Evolutionary conservation across 2,113 vertebrate genomes (phyloP), one percentile per base, ranked within the genome.

Genomic region (Mesembrinibis cayennensis): DNA sequence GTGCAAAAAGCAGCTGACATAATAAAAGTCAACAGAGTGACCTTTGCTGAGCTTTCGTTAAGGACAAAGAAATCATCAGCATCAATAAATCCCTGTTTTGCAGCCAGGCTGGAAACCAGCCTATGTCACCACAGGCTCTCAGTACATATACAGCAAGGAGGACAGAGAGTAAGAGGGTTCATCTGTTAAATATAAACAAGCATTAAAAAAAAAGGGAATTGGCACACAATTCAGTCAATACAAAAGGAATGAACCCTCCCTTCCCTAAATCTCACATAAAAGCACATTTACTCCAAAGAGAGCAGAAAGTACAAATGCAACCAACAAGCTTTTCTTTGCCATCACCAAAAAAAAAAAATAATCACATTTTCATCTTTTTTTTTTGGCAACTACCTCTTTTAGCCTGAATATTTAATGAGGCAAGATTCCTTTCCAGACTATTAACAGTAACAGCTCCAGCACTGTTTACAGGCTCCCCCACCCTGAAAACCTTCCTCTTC

Each of bases 81-180:
- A 92, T 95, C 94, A 95, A 95, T 92, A 90, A 94, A 81, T 32
- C 34, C 53, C 65, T 61, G 72, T 67, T 95, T 63, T 67, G 32
- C 56, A 89, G 86, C 21, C 36, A 2, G 4, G 50, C 87, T 95
- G 40, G 65, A 95, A 92, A 92, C 6, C 38, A 71, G 70, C n/a
- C 72, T 52, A 6, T 67, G 47, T 77, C 88, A 80, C 81, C 40
- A 58, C 1, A 1, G 67, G 40, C 53, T 55, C 55, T 42, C 47
- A 12, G 47, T 40, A 52, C 30, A 32, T 26, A 52, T 10, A 56
- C 3, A 92, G 67, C 38, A 78, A 87, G 82, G 34, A 92, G 20
- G 32, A 71, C n/a, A 63, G 36, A 66, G 21, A 55, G 52, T 17
- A 71, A 81, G 26, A 86, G 10, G 15, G 47, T 44, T 90, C 47